phyloP scores from a whole-genome alignment of 2,113 vertebrate genomes.

The Paramisgurnus dabryanus region DNA sequence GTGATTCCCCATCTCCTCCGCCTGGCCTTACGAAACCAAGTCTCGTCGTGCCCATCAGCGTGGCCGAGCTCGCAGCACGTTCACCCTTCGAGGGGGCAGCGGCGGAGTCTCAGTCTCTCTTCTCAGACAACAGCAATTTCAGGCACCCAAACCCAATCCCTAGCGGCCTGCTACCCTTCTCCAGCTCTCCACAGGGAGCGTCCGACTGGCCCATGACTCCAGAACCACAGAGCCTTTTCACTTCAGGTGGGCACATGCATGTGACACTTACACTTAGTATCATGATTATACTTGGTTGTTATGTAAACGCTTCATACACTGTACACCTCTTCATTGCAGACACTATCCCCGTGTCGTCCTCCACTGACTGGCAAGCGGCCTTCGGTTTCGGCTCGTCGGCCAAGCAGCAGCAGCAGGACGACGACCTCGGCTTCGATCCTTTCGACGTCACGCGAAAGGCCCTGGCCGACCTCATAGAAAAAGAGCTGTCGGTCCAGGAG shows the following conservation, averaged over 20 bases:
- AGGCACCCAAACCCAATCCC: constrained; percentile 98
- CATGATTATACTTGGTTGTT: not conserved
- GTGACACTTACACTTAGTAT: not conserved
- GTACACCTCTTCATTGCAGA: constrained; percentile 71
- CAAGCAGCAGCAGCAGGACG: constrained; percentile 89
- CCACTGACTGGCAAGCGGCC: constrained; percentile 99
- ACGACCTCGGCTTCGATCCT: constrained; percentile 98
- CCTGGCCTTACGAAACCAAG: constrained; percentile 94
- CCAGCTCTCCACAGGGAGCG: constrained; percentile 87
- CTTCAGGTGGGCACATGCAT: constrained; percentile 81
- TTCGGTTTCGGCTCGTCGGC: constrained; percentile 97
- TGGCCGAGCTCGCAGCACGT: constrained; percentile 90
- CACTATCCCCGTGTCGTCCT: constrained; percentile 97
- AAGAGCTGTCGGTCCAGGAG: constrained; percentile 98
- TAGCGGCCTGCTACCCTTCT: constrained; percentile 91
- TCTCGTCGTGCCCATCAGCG: constrained; percentile 90
- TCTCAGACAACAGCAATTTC: constrained; percentile 96
- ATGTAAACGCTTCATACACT: too few species aligned
- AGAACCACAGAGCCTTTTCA: constrained; percentile 98
- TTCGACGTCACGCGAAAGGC: constrained; percentile 98
- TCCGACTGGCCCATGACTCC: constrained; percentile 98
- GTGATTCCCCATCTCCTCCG: constrained; percentile 94
- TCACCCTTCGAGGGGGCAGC: constrained; percentile 96
- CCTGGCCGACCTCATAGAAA: constrained; percentile 98
- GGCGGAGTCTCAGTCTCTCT: constrained; percentile 97